Evolutionary conservation across 2,888 invertebrate genomes (phyloP).

Genomic region (Pristionchus entomophagus): DNA sequence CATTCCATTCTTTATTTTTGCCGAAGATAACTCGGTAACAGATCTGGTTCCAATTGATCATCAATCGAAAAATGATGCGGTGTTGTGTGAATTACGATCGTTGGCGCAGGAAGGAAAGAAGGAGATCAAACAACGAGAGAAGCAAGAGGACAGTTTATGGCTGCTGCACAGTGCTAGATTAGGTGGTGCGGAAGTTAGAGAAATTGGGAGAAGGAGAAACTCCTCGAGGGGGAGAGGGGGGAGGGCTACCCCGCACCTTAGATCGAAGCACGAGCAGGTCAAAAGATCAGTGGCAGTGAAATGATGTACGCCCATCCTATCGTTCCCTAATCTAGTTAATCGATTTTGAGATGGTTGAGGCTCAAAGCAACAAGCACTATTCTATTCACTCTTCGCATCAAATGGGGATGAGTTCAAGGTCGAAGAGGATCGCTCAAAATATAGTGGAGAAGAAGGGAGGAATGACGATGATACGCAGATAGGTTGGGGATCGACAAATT

Average conservation of each 20-base stretch:
- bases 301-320: neutral
- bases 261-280: neutral
- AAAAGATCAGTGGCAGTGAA: neutral
- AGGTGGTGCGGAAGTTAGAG: constrained; percentile 20
- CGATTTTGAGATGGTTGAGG: constrained; percentile 17
- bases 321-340: constrained; percentile 25
- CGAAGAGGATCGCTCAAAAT: neutral
- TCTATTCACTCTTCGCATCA: neutral
- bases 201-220: neutral
- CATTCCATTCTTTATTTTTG: neutral
- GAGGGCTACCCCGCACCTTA: constrained; percentile 5
- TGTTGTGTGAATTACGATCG: constrained; percentile 4
- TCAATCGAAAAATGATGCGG: neutral
- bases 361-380: neutral
- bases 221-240: neutral
- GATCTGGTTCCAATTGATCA: neutral
- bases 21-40: neutral
- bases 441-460: neutral
- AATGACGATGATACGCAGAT: neutral
- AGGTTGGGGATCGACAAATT: neutral
- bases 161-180: neutral
- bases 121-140: constrained; percentile 35
- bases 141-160: neutral
- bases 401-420: constrained; percentile 2
- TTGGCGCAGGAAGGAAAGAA: neutral